Base-by-base conservation (phyloP, 2,888 invertebrate species). In the Cistogaster globosa region DNA sequence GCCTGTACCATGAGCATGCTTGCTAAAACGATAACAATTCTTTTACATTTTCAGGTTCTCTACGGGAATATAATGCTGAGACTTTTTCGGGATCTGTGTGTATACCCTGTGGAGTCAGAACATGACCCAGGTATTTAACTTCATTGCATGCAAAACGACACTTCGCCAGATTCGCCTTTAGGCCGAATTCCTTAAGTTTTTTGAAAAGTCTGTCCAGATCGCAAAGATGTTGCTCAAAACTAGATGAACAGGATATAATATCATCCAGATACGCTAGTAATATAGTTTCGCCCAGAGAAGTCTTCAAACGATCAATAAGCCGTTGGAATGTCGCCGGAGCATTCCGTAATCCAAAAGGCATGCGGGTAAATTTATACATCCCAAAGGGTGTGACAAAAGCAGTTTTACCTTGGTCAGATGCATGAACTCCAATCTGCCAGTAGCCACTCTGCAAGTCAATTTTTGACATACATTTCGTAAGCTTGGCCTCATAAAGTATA, bases 1-100 rank as follows among this genome's bases (percentile, higher is more conserved):
- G 22, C 12, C 89, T 26, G 63, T 89, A 90, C 90, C 90, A 91
- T 0, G 88, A 88, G 14, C 87, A 87, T 0, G 87, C 89, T 81
- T 90, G 89, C 2, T 90, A 20, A 62, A 91, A 87, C 12, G 81
- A 84, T 0, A 57, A 55, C 0, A 42, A 60, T n/a, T 63, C 51
- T 18, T 65, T 65, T 7, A 67, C 32, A 38, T 48, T 22, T 62
- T 6, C 32, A 8, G 48, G 90, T 11, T 38, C 89, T 87, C 71
- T 89, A 9, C 63, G 2, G 26, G 26, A 26, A 26, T 26, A 26
- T 26, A 26, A 26, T 26, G 75, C 45, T 38, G 20, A 11, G 0
- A 65, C 65, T 48, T 90, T 90, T 0, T 87, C 88, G 0, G 89
- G 88, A 53, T 91, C 89, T 0, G 12, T 42, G 6, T 12, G 2